Base-by-base conservation (phyloP, 2,797 vertebrate species). In the Halcyon badia region DNA sequence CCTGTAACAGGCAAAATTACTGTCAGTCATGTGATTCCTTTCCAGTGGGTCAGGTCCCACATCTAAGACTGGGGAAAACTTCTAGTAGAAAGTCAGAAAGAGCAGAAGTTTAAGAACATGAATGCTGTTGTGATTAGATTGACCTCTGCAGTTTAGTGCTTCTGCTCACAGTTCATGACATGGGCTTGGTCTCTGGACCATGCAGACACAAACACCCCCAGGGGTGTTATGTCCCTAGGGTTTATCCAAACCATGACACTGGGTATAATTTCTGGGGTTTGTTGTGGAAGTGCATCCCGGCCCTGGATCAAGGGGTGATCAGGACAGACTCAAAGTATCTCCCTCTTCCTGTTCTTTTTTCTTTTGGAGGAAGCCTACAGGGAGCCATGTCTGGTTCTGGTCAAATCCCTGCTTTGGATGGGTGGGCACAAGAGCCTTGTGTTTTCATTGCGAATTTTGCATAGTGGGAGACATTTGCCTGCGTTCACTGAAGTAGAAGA, bases 401-500 rank as follows among this genome's bases (percentile, higher is more conserved):
- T 70, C 65, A 48, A 3, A 33, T 14, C 31, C 18, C 22, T 75
- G 33, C 31, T 80, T 58, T 62, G 48, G 41, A 19, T 46, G 35
- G 28, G 10, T 5, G 28, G 24, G 19, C 31, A 65, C 7, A 15
- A 35, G 15, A 57, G 31, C 3, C 48, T 22, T n/a, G 9, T 61
- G 28, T 3, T 61, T 83, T 76, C 1, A 1, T 42, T 35, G n/a
- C 5, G 10, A 11, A 14, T 12, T 73, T 37, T 54, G 7, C 22
- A 11, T 3, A 3, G 1, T 80, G 42, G 28, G 42, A 58, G 31
- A 21, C 1, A 6, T 61, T 44, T 16, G 2, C 4, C 19, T 79
- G 19, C 7, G 5, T 22, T 46, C 1, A 2, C 12, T 81, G 3
- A 39, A 57, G 11, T 0, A 42, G 33, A 24, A 14, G 24, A 46